Evolutionary conservation across 2,113 vertebrate genomes (phyloP).

Genomic region (Tyto alba): DNA sequence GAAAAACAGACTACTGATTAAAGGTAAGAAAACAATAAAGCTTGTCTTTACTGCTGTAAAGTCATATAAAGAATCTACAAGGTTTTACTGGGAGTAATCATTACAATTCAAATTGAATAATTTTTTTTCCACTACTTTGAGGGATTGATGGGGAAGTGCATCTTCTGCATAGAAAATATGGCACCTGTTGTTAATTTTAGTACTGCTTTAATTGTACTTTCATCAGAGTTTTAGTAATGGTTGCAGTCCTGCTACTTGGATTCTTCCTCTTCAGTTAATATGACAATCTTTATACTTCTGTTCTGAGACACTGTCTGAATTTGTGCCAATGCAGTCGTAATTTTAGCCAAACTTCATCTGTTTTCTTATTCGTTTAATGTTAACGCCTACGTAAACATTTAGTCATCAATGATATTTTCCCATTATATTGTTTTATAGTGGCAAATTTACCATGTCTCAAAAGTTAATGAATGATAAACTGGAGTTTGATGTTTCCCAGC

Average conservation of each 20-base stretch:
- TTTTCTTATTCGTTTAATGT: not conserved
- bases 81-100: not conserved
- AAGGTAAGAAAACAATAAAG: slow-evolving; percentile 42
- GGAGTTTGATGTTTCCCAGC: not conserved
- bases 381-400: not conserved
- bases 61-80: not conserved
- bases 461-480: not conserved
- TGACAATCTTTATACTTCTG: not conserved
- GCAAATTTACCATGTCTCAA: not conserved
- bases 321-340: not conserved
- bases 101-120: not conserved
- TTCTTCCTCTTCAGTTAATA: not conserved
- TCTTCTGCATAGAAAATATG: not conserved
- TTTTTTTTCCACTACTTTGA: not conserved
- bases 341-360: not conserved
- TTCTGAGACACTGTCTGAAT: not conserved
- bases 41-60: not conserved
- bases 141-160: not conserved
- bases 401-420: not conserved
- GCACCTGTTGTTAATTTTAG: not conserved
- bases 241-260: not conserved
- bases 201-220: not conserved
- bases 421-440: not conserved
- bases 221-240: not conserved
- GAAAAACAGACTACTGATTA: not conserved